Base-by-base conservation (phyloP, 2,113 vertebrate genomes). In the Acrocephalus kingi region DNA sequence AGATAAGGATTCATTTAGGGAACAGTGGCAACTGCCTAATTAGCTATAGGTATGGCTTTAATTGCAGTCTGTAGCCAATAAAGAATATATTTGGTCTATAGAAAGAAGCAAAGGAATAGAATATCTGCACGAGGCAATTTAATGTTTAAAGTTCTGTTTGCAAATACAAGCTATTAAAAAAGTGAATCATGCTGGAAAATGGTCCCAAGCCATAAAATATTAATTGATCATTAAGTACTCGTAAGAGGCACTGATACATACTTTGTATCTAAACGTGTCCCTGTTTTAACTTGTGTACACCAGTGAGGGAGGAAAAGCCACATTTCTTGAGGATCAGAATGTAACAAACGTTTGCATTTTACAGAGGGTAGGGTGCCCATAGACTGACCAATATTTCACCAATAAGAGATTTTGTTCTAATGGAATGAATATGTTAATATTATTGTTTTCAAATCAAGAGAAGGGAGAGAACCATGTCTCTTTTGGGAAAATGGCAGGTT, bases 191-290 rank as follows among this genome's bases (percentile, higher is more conserved):
- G 37, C 66, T 89, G 63, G 46, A 87, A 95, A 90, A 83, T 48
- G n/a, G 41, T 95, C 74, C 75, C 67, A 91, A 87, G 72, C 13
- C 62, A 79, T 95, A 46, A 94, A 95, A 93, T 94, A 95, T 95
- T 95, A 87, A 94, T 87, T 79, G 69, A 80, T 87, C 45, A 20
- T 95, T 91, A 95, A 76, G 54, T 35, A 1, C 1, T 73, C n/a
- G 31, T 69, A 95, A 87, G 46, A 94, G 58, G 49, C 66, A 79
- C 39, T 95, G 84, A 96, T 87, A 84, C 45, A 91, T 74, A 67
- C 17, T 27, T 35, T 82, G 19, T 87, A 69, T 79, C 48, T 74
- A 59, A 77, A 48, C 28, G 19, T 68, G 24, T 41, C 37, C 23
- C 20, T 27, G 81, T 84, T 84, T 88, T 39, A 86, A 54, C 33